phyloP scores from a whole-genome alignment of 2,113 vertebrate genomes.

The Nyctereutes procyonoides region DNA sequence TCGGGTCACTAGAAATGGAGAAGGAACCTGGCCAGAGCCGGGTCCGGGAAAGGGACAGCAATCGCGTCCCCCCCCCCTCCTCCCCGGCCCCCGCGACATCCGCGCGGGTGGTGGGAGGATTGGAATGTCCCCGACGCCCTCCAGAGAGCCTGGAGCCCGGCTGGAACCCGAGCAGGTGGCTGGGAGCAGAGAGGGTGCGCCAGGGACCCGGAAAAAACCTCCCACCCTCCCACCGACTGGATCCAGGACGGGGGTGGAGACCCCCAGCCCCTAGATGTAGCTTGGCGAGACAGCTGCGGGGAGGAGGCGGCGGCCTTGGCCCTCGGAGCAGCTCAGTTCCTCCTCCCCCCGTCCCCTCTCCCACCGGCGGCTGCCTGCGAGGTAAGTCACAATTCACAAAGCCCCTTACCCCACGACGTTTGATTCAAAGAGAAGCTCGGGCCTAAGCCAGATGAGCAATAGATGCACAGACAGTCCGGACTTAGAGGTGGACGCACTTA shows the following conservation, averaged over 20 bases:
- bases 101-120: constrained; percentile 70
- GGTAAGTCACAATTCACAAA: neutral
- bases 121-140: constrained; percentile 76
- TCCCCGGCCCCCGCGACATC: constrained; percentile 24
- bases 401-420: neutral
- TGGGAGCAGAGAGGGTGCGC: constrained; percentile 14
- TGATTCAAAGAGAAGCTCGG: neutral
- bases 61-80: neutral
- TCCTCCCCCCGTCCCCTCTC: neutral
- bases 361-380: neutral
- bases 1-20: neutral
- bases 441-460: neutral
- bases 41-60: neutral
- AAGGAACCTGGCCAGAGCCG: constrained; percentile 39
- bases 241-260: constrained; percentile 45
- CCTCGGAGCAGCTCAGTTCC: neutral
- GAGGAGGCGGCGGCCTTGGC: neutral
- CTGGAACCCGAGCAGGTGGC: constrained; percentile 66
- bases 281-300: constrained; percentile 43
- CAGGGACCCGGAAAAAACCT: constrained; percentile 65
- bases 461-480: neutral
- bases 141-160: constrained; percentile 55
- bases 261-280: constrained; percentile 14
- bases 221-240: constrained; percentile 44
- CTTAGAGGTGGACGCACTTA: neutral